Evolutionary conservation across 2,888 invertebrate species (phyloP), one percentile per base, ranked within the genome.

Genomic region (Lapara coniferarum): DNA sequence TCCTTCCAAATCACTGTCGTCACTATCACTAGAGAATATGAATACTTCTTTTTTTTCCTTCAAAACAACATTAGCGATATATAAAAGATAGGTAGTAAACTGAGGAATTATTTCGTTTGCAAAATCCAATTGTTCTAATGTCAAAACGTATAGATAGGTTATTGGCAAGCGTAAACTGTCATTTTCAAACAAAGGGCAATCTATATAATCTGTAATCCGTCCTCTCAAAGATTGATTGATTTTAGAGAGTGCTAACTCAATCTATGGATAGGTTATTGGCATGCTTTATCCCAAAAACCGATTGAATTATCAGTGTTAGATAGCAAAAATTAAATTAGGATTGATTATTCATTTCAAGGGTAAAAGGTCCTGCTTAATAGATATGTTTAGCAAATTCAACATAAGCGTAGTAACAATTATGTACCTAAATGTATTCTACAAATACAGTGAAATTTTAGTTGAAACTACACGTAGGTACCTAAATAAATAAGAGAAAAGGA

Each of bases 1-100:
- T 10, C 59, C 46, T 25, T 73, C 70, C 66, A 73, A 19, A 68
- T 73, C 73, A 69, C 70, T 73, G 58, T 70, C 70, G 19, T 69
- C 69, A 69, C 69, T 69, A 25, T 69, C 69, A 69, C 69, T 69
- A 6, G 56, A 69, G 13, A 68, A 25, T 58, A 66, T 49, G 14
- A 16, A 52, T 53, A 52, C n/a, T 13, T 52, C 52, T 52, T 52
- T 52, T 52, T 14, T 52, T 52, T n/a, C 5, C 13, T 52, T 52
- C n/a, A 52, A 52, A 52, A 6, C 52, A 13, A 4, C 4, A 6
- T 52, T n/a, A 52, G n/a, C n/a, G 52, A 52, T 52, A 14, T 52
- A n/a, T 7, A 52, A n/a, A 37, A 37, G 7, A 37, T 37, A 37
- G 5, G 37, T 5, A 52, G n/a, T 52, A 52, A 52, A 52, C n/a